Evolutionary conservation across 2,888 invertebrate genomes (phyloP), one percentile per base, ranked within the genome.

Genomic region (Catocala sponsa): DNA sequence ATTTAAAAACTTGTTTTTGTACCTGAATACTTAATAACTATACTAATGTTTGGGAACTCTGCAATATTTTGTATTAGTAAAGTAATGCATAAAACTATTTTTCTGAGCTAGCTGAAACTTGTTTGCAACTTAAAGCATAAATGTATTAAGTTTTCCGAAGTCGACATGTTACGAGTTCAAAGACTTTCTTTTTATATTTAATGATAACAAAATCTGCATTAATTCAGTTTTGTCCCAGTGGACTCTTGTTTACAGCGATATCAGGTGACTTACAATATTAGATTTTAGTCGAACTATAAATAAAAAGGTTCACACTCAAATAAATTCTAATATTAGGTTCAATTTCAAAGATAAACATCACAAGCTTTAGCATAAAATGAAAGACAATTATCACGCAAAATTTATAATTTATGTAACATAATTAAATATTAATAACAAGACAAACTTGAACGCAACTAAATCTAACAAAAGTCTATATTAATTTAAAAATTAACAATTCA

Each of bases 381-480:
- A 59, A 65, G 42, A 42, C 43, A 46, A 48, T 57, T 10, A 52
- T 48, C 56, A 59, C 59, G 5, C 50, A 53, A n/a, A 64, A 63
- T 66, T 76, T 63, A 72, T 65, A 57, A 74, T 76, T 72, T 74
- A 74, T 70, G 70, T 44, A 25, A 25, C 25, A 25, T 25, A 53
- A 55, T 7, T 9, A 38, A 25, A 56, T 63, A 68, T 60, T 51
- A 49, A 61, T 65, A 56, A 55, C 9, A 59, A 59, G 43, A 60
- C 25, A 75, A 74, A 76, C 70, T 52, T 62, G 42, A 71, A 70
- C 60, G 51, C 51, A 63, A 63, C 44, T 38, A 60, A 70, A 41
- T 61, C n/a, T 59, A 55, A 55, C 13, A 41, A 55, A 33, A 6
- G 38, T 61, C 43, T 43, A 55, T 56, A 51, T 10, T 56, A 56